Evolutionary conservation across 2,797 vertebrate species (phyloP), one percentile per base, ranked within the genome.

Genomic region (Trachurus trachurus): DNA sequence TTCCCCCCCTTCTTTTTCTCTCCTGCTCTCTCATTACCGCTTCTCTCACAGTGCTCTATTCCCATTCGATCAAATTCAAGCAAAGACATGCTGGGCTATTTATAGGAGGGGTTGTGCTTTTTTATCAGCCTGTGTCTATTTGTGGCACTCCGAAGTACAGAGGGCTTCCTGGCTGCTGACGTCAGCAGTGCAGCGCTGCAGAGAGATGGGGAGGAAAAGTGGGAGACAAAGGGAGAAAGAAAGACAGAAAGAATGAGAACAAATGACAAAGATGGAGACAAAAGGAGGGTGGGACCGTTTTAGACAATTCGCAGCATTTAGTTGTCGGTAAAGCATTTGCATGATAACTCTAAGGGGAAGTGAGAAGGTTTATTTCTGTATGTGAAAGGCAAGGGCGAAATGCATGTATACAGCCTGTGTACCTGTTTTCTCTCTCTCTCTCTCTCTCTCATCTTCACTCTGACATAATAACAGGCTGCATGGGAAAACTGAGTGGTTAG

Each of bases 91-190:
- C 92, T 78, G 76, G 54, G 90, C 92, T 95, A 96, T 95, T 94
- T 94, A 92, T 95, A 96, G 94, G 45, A 79, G 71, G 87, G 89
- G 26, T 83, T 87, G 91, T 89, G 93, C 89, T 95, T 94, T 95
- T 95, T 94, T 94, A 94, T 93, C 92, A 79, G 89, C 89, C 89
- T 66, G 91, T 87, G 93, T 93, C 95, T 96, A 95, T 96, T 96
- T 96, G 93, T 94, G 91, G 94, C 89, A 81, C 87, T 85, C 84
- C 87, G 90, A 94, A 93, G 91, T 92, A 95, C 92, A 93, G 93
- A 95, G 94, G 95, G 93, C 94, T 96, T 94, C 95, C 94, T 95
- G 89, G 88, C 92, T 93, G 90, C 93, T 95, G 93, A 95, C 94
- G 95, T 95, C 90, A 94, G 92, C 88, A 87, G 83, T 91, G 91